Evolutionary conservation across 2,888 invertebrate genomes (phyloP), one percentile per base, ranked within the genome.

Genomic region (Agrochola macilenta): DNA sequence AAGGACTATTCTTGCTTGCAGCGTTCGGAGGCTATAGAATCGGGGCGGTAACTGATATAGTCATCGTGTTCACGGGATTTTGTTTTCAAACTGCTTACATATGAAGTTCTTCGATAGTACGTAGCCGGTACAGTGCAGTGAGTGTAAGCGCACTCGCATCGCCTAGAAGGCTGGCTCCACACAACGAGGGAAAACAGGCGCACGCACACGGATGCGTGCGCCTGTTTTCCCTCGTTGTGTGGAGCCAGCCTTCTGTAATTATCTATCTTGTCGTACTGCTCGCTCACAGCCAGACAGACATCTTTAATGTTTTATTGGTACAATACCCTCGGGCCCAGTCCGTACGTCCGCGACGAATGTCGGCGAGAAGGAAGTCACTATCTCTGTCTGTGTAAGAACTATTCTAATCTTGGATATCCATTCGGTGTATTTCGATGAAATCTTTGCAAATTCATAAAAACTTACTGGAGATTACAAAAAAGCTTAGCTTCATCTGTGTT

Each of bases 281-380:
- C 70, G 76, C 68, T 78, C 64, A 68, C 76, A 84, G 84, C 84
- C 85, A 88, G 88, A 88, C 90, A 87, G 88, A 88, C 89, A 84
- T 83, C 77, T 82, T 79, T 78, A 77, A 88, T 76, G 87, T 88
- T 89, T 89, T 90, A 91, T 90, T 85, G 86, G 87, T 85, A 87
- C 88, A 88, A 86, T 88, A 84, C 88, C 88, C 91, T 87, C 84
- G 82, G 75, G 82, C 17, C n/a, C 35, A 58, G 58, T n/a, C 35
- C n/a, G 60, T 65, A 68, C 57, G 63, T 72, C 57, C 71, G 76
- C 63, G 71, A 64, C 75, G 73, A 72, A 75, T 78, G 73, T 39
- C 64, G 39, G n/a, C 61, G 49, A 84, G n/a, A 43, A 89, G 79
- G 86, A 87, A 85, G 71, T 76, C 46, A 30, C 66, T 84, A 75